Base-by-base conservation (phyloP, 2,113 vertebrate genomes). In the Accipiter virgatus region DNA sequence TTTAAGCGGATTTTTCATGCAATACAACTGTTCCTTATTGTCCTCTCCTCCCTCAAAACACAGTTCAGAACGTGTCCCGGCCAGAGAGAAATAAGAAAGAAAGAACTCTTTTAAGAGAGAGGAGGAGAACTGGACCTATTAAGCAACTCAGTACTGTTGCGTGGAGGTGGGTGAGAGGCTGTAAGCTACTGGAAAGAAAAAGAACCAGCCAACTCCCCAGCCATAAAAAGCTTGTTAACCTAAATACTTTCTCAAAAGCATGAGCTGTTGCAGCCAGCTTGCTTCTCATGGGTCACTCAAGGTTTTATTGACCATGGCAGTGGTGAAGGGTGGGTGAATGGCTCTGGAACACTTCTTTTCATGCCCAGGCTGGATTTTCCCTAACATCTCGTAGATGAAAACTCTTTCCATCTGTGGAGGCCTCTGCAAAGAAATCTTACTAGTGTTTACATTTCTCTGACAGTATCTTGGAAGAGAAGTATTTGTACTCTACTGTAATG, bases 201-300 rank as follows among this genome's bases (percentile, higher is more conserved):
- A 55, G 6, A 42, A 6, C 40, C 40, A 16, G 2, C 2, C 65
- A 52, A 79, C 38, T 55, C 55, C 21, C 43, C n/a, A 32, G 10
- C 6, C 21, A 9, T 29, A 53, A 45, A 63, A 15, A 12, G 17
- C 52, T 31, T 50, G 23, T 45, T 68, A 68, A 36, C 25, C 47
- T 21, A 6, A 7, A 34, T 26, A 2, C 16, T 29, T 56, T 16
- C 59, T 40, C 22, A 7, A 19, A 11, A 4, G 19, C 17, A 2
- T 0, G 26, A 22, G 43, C 62, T 29, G 58, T 16, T 62, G 73
- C 80, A 74, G 67, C 11, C 34, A 52, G 23, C 61, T 38, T 8
- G 29, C 62, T 15, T 21, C 59, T 22, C 21, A 0, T 13, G 56
- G 72, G 18, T 61, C 38, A 0, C 36, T 2, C 2, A 6, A 22